Evolutionary conservation across 2,888 invertebrate species (phyloP).

Genomic region (Yponomeuta evonymella): DNA sequence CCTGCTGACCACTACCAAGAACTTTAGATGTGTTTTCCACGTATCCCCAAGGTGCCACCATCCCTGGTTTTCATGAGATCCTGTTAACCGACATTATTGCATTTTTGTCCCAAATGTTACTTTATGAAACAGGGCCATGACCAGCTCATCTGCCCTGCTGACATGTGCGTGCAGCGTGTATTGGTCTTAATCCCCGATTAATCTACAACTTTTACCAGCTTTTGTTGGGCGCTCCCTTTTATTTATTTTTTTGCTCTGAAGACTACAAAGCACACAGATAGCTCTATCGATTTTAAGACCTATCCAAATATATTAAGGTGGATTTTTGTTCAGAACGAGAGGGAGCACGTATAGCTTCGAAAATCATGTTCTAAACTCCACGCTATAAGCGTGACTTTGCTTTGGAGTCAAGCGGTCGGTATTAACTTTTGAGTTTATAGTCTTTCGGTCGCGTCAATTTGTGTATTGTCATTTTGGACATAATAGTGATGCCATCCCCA

Average conservation of each 20-base stretch:
- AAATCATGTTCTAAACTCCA: neutral
- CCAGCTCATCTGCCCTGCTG: conserved; percentile 17
- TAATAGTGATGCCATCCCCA: conserved; percentile 70
- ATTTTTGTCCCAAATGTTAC: no score
- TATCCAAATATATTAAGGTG: neutral
- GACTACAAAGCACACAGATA: neutral
- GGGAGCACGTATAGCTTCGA: neutral
- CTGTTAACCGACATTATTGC: no score
- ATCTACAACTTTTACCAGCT: conserved; percentile 72
- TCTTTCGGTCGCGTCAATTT: conserved; percentile 72
- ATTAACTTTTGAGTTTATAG: conserved; percentile 71
- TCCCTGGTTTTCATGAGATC: no score
- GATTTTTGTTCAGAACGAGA: neutral
- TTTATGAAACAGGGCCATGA: neutral
- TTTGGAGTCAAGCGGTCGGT: conserved; percentile 30
- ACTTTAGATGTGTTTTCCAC: no score
- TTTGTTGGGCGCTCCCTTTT: conserved; percentile 65
- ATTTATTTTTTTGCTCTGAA: conserved; percentile 40
- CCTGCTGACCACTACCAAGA: no score
- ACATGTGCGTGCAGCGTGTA: conserved; percentile 42
- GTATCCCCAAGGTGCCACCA: no score
- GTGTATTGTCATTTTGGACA: conserved; percentile 73
- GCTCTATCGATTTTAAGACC: neutral
- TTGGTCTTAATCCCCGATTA: conserved; percentile 72
- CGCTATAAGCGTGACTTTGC: conserved; percentile 30